Conservation (phyloP, 2,113 vertebrate genomes). For the Vombatus ursinus region DNA sequence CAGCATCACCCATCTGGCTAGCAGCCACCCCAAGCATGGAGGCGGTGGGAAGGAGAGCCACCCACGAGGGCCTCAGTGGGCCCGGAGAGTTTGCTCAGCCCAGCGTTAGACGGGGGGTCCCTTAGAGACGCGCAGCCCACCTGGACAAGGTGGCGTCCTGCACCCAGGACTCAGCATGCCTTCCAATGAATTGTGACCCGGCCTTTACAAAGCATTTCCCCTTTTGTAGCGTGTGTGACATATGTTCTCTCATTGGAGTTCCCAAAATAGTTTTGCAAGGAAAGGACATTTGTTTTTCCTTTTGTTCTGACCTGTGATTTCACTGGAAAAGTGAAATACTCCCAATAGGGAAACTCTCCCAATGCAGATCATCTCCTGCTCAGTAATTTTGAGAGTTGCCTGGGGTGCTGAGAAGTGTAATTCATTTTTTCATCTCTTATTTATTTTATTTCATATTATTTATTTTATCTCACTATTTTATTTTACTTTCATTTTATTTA, state of each 20-base stretch:
- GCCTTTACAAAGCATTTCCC: neutral
- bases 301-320: neutral
- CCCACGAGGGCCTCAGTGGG: neutral
- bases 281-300: neutral
- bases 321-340: neutral
- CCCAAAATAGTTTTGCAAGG: neutral
- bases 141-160: rapidly evolving
- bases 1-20: neutral
- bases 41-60: neutral
- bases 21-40: neutral
- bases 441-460: neutral
- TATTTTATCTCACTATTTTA: too few species aligned
- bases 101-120: too few species aligned
- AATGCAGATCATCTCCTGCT: neutral
- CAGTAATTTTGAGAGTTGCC: neutral
- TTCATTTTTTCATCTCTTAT: neutral
- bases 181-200: neutral
- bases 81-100: neutral
- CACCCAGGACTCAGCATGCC: neutral
- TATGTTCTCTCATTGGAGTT: neutral
- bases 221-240: neutral
- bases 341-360: neutral
- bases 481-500: too few species aligned
- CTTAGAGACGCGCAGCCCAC: neutral
- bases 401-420: neutral